Base-by-base conservation (phyloP, 2,797 vertebrate genomes). In the Silurus lanzhouensis region DNA sequence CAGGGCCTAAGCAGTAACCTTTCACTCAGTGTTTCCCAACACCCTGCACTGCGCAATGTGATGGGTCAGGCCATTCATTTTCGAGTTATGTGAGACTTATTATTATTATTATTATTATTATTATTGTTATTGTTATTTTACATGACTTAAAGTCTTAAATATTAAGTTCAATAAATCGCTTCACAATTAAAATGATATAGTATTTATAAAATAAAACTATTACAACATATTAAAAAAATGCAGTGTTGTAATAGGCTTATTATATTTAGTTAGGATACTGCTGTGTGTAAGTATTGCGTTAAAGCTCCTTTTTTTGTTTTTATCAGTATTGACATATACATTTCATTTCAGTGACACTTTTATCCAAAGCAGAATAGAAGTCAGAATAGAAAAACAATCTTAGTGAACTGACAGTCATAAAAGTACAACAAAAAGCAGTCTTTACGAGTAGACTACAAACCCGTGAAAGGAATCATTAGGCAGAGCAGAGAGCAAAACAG, bases 11-110 rank as follows among this genome's bases (percentile, higher is more conserved):
- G 63, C 63, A 38, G 17, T 77, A 71, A 87, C 71, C 44, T 70
- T 76, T 81, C 22, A 76, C 57, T 58, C 46, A 68, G 61, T 63
- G 46, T 84, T 82, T 84, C 86, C 20, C 55, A 84, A 84, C 27
- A 31, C 9, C n/a, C 55, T 68, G 17, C 12, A 74, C 70, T 84
- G 31, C n/a, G 57, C 25, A 86, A 72, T 25, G 4, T 55, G 58
- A 48, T 55, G 61, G 17, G 68, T 25, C 83, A 76, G 38, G 83
- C 75, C 70, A 81, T 82, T 38, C 3, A 38, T 38, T 38, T 38
- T 38, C 38, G 38, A 38, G 38, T 38, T 38, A 38, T 38, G 3
- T 38, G 38, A 38, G 38, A 38, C 38, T 38, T 38, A 38, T 38
- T 38, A 38, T 38, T 38, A 38, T 31, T 31, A 31, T 31, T 31